Evolutionary conservation across 2,888 invertebrate species (phyloP), one percentile per base, ranked within the genome.

Genomic region (Phragmatobia fuliginosa): DNA sequence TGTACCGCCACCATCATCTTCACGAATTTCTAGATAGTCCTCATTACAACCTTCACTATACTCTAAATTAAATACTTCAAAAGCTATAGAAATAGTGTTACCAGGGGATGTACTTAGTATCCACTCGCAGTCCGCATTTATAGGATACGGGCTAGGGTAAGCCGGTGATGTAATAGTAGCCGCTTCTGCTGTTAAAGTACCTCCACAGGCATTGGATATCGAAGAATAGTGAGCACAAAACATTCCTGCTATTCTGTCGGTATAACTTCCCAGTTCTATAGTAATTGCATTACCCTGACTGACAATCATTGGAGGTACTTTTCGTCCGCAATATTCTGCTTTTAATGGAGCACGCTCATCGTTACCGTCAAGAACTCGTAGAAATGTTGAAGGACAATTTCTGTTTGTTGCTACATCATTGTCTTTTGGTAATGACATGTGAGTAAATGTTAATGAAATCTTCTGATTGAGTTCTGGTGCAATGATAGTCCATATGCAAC

Each of bases 21-120:
- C 97, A 38, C 98, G 96, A 68, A 99, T 95, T 95, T 99, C 99
- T 45, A 99, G 90, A 88, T 97, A 99, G 89, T 99, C 99, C 59
- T 96, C 96, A 83, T 97, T 97, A 87, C 99, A 99, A 79, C 96
- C 95, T 7, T 97, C 96, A 6, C 97, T 97, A 16, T 93, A 88
- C 78, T 97, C 96, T 74, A 99, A 83, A 72, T 97, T 96, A 82
- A 99, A 96, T 10, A 93, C 90, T 79, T 96, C 95, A 85, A 99
- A 97, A 18, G 94, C 94, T 0, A 99, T 83, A 49, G 94, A 94
- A 18, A 97, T 92, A 76, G 92, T 94, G 87, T 97, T 98, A 18
- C 99, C 99, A 80, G 92, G 90, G 32, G 94, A 91, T 52, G 94
- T 92, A 45, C 78, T 86, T 68, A 94, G 78, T 52, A 82, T 84